Percentiles rank a stretch among this genome's conserved stretches.
These are phyloP conservation scores for Brachycybe producta DNA, from an alignment of 2,888 invertebrate species.

Conservation along the genomic window DNA sequence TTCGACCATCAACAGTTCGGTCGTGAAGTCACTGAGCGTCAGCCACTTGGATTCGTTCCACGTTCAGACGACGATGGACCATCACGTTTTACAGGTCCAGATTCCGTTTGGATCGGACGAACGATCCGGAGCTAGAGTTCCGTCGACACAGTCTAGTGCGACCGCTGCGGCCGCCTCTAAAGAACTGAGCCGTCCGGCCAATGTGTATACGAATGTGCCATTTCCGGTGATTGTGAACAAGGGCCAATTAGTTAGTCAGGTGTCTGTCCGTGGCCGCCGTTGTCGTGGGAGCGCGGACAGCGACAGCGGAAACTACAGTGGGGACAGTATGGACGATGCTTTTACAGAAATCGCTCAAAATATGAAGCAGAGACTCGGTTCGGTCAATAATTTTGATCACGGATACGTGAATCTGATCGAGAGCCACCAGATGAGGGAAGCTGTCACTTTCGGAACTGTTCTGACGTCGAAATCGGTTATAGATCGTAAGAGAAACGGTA, in stretches of 20 bases:
- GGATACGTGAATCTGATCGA: conserved; percentile 4
- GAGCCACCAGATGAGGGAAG: no score
- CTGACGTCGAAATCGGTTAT: neutral
- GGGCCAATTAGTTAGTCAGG: no score
- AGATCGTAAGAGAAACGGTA: no score
- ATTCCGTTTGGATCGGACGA: conserved; percentile 15
- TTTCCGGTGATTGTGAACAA: neutral
- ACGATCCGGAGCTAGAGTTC: neutral
- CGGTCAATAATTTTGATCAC: conserved; percentile 2
- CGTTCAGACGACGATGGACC: neutral
- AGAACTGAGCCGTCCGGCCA: no score
- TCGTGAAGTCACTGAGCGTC: conserved; percentile 15
- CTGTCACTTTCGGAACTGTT: no score
- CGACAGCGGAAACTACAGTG: conserved; percentile 15
- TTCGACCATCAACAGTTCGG: neutral
- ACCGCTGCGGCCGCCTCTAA: neutral
- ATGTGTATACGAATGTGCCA: neutral
- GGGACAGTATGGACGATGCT: conserved; percentile 13
- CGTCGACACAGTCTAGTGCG: no score
- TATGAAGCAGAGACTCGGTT: no score
- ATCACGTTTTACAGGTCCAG: conserved; percentile 18
- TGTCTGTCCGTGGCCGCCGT: no score
- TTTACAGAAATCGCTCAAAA: no score
- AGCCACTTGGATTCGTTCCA: conserved; percentile 13
- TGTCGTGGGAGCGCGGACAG: conserved; percentile 6